These are phyloP conservation scores for Leptonema lineaticorne DNA, from an alignment of 1,140 invertebrate species.

Conservation along the genomic window DNA sequence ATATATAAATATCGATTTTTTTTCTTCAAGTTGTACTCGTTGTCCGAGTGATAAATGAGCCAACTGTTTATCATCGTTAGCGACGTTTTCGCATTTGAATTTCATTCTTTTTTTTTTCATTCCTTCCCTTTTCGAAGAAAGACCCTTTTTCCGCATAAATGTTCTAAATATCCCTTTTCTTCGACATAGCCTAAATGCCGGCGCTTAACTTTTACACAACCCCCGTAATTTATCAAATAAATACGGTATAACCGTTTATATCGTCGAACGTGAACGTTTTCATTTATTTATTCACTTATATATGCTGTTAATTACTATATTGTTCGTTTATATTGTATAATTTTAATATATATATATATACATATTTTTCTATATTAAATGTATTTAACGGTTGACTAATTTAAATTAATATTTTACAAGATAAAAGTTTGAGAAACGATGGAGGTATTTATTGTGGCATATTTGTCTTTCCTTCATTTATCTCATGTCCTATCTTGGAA, in stretches of 20 bases:
- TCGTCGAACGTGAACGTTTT: background rate
- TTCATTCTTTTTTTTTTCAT: background rate
- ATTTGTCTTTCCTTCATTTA: background rate
- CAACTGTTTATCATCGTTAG: constrained; percentile 24
- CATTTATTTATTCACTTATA: background rate
- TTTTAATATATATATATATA: background rate
- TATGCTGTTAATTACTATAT: no score
- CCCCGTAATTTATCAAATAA: background rate
- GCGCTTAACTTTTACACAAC: background rate
- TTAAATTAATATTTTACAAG: no score
- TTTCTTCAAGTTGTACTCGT: background rate
- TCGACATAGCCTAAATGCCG: background rate
- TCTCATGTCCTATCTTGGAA: background rate
- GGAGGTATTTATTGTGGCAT: no score
- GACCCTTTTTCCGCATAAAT: background rate
- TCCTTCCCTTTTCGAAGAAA: background rate
- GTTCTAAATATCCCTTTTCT: background rate
- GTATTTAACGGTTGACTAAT: no score
- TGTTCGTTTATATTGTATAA: no score
- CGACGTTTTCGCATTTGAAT: constrained; percentile 3
- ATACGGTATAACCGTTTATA: background rate
- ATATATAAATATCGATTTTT: no score
- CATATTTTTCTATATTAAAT: background rate
- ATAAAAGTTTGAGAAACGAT: no score
- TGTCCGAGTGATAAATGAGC: constrained; percentile 16